Evolutionary conservation across 2,113 vertebrate species (phyloP).

Genomic region (Maccullochella peelii): DNA sequence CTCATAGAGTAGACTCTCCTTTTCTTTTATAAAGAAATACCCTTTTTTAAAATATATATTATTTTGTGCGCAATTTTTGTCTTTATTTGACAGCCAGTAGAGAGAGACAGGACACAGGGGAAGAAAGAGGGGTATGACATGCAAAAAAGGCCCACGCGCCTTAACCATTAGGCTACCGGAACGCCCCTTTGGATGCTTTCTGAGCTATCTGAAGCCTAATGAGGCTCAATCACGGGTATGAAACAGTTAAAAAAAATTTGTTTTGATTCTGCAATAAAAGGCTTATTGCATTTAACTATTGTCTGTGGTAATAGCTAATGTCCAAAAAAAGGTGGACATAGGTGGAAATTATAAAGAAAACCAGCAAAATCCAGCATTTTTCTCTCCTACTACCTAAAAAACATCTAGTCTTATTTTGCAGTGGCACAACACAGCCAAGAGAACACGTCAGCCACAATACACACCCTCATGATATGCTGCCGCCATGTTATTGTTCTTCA

Average conservation of each 20-base stretch:
- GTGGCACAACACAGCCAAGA: conserved; percentile 13
- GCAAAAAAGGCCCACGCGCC: too few relatives aligned
- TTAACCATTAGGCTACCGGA: too few relatives aligned
- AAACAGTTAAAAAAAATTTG: neutral
- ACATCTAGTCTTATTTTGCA: conserved; percentile 14
- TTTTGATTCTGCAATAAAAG: neutral
- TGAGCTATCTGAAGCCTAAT: neutral
- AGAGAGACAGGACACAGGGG: too few relatives aligned
- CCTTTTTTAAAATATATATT: neutral
- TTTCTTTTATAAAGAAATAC: neutral
- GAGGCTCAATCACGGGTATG: neutral
- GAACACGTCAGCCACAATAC: conserved; percentile 35
- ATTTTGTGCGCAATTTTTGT: too few relatives aligned
- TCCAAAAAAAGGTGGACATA: too few relatives aligned
- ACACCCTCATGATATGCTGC: conserved; percentile 58
- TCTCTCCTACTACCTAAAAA: neutral
- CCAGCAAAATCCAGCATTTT: neutral
- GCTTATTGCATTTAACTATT: neutral
- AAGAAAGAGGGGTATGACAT: too few relatives aligned
- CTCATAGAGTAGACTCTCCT: neutral
- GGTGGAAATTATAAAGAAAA: conserved; percentile 2
- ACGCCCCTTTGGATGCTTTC: too few relatives aligned
- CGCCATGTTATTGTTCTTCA: conserved; percentile 41
- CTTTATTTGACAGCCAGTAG: too few relatives aligned
- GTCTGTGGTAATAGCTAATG: neutral